Percentiles rank a stretch among this genome's conserved stretches.
phyloP scores from a whole-genome alignment of 1,140 invertebrate genomes.

The Cylas formicarius region DNA sequence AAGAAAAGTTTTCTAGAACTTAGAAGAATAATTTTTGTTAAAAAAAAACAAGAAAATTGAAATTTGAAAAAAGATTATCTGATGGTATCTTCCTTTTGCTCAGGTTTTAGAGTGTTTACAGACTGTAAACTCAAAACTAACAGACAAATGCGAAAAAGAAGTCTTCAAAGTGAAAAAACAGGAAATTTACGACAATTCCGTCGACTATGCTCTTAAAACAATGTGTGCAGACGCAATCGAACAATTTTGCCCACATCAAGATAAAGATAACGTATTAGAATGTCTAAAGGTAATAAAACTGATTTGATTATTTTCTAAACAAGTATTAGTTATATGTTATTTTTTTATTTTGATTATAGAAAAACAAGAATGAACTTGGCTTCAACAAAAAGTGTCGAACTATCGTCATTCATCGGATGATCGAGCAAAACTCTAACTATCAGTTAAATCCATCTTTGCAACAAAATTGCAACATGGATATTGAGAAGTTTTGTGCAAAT shows the following conservation, averaged over 20 bases:
- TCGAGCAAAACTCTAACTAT: constrained; percentile 88
- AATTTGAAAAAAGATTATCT: too few species aligned
- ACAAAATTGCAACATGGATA: constrained; percentile 66
- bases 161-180: constrained; percentile 80
- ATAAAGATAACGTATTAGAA: constrained; percentile 60
- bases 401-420: constrained; percentile 81
- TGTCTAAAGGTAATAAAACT: constrained; percentile 55
- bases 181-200: constrained; percentile 75
- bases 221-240: constrained; percentile 80
- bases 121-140: constrained; percentile 57
- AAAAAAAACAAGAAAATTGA: too few species aligned
- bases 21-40: too few species aligned
- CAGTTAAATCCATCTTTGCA: constrained; percentile 84
- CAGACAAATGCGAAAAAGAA: constrained; percentile 63
- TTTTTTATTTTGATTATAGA: constrained; percentile 45
- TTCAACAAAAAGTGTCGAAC: constrained; percentile 83
- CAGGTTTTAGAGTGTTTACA: constrained; percentile 85
- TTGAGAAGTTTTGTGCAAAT: constrained; percentile 58
- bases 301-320: background rate
- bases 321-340: constrained; percentile 3
- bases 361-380: constrained; percentile 67
- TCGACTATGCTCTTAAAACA: constrained; percentile 77
- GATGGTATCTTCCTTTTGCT: background rate
- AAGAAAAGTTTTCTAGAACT: too few species aligned
- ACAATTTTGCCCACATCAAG: constrained; percentile 65